Evolutionary conservation across 2,113 vertebrate genomes (phyloP), one percentile per base, ranked within the genome.

Genomic region (Azemiops feae): DNA sequence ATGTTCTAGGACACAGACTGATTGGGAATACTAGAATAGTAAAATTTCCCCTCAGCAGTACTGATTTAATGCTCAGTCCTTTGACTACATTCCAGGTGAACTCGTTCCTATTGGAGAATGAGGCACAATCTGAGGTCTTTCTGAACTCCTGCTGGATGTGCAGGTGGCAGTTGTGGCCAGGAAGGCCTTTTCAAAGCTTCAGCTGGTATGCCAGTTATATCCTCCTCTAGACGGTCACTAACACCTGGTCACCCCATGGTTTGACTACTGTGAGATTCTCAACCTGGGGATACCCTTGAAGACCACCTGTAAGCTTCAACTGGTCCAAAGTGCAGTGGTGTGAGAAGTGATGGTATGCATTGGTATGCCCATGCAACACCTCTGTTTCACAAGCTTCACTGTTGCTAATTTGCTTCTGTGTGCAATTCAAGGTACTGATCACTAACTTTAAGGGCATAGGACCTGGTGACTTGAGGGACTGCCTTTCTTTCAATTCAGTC

Each of bases 21-120:
- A 91, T 88, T 60, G 50, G 54, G 88, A 89, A 45, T 45, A 11
- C 53, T 47, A 87, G 58, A 88, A 52, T 45, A 50, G 74, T 74
- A 81, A 81, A 91, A 55, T 25, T 93, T 58, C 52, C 60, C 14
- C 50, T 54, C 34, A 86, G 86, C 30, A 50, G 10, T 88, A 91
- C 55, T 93, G 89, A 57, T 88, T 91, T 53, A 74, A 27, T 47
- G 12, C 47, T 93, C 47, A 64, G n/a, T 25, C 47, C 45, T 93
- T 39, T 88, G 60, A 30, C 90, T 91, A 64, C 22, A 57, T 45
- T 7, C 6, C 20, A 54, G 27, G 27, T 20, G 30, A 60, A 60
- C 30, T 60, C 14, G 34, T 74, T 14, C 14, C n/a, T 74, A 34
- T 18, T 74, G 12, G 18, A 20, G 69, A 74, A 18, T 74, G n/a